Conservation (phyloP, 2,888 invertebrate genomes). For the Hypsopygia costalis region DNA sequence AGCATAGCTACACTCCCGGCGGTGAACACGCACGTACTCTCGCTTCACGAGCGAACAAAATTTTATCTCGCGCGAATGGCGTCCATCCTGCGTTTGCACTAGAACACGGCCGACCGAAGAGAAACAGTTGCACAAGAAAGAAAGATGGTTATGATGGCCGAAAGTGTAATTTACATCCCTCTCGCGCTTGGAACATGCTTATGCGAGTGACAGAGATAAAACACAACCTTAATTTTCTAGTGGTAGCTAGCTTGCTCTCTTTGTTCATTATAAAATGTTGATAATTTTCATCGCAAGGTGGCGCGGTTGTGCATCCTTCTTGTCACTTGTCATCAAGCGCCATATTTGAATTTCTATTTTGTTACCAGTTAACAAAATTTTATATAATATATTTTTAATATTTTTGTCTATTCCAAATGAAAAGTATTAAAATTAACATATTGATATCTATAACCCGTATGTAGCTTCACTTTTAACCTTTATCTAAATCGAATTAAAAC, state of each 20-base stretch:
- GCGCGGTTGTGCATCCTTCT: conserved; percentile 25
- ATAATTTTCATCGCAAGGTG: conserved; percentile 46
- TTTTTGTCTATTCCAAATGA: too few relatives aligned
- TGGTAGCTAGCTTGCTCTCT: conserved; percentile 71
- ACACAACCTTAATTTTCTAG: conserved; percentile 72
- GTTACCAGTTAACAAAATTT: not conserved
- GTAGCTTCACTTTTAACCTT: too few relatives aligned
- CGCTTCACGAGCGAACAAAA: conserved; percentile 58
- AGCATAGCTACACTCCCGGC: conserved; percentile 57
- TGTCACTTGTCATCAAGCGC: conserved; percentile 21
- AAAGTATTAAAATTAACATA: too few relatives aligned
- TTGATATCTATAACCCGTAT: too few relatives aligned
- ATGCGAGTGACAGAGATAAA: conserved; percentile 58
- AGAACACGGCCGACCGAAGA: conserved; percentile 76
- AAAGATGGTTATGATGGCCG: conserved; percentile 78
- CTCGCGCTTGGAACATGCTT: conserved; percentile 36
- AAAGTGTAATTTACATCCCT: conserved; percentile 60
- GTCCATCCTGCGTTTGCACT: conserved; percentile 79
- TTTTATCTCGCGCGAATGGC: conserved; percentile 77
- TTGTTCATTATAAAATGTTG: conserved; percentile 57
- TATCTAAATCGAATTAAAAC: too few relatives aligned
- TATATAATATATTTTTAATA: too few relatives aligned
- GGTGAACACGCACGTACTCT: conserved; percentile 44
- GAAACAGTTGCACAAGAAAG: conserved; percentile 80
- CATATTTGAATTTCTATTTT: conserved; percentile 20